Evolutionary conservation across 37 sponge, comb jelly and placozoan genomes (phyloP), one percentile per base, ranked within the genome.

Genomic region (Ianthella basta): DNA sequence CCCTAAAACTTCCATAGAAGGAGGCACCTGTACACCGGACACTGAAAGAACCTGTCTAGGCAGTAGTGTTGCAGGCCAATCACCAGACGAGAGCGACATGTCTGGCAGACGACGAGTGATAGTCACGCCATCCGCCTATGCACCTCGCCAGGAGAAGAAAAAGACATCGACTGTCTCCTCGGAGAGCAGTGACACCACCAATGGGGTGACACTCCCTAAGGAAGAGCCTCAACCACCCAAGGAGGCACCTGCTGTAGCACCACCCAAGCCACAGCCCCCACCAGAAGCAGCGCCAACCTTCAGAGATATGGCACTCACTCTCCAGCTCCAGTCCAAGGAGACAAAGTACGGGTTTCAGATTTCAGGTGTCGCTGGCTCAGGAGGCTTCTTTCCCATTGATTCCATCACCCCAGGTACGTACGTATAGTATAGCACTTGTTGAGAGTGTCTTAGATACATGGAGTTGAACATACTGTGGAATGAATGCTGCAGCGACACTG

Each of bases 271-370:
- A 3, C 50, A 44, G 50, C 50, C 50, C 50, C 6, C 8, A 44
- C 50, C 50, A 44, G 50, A 44, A 44, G 50, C 50, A 8, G 50
- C n/a, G n/a, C 16, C 30, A 32, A 16, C n/a, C 21, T 25, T 30
- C 56, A 30, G n/a, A 20, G 67, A 65, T 15, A 14, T 25, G 1
- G 78, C 59, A 21, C 24, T 85, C 23, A 16, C 20, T 0, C 20
- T 84, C 8, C 72, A 15, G 25, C 73, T 84, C 23, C 59, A 54
- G 16, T 30, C 85, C 36, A 79, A 79, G 77, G 86, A 85, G 66
- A 78, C 24, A 53, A 15, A 59, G 19, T 60, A 75, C 2, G 86
- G 86, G n/a, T 78, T 85, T 61, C 24, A 1, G 0, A 30, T 85
- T 0, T 21, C 23, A 23, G 79, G 37, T 44, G 74, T 36, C 15